Base-by-base conservation (phyloP, 2,113 vertebrate species). In the Reinhardtius hippoglossoides region DNA sequence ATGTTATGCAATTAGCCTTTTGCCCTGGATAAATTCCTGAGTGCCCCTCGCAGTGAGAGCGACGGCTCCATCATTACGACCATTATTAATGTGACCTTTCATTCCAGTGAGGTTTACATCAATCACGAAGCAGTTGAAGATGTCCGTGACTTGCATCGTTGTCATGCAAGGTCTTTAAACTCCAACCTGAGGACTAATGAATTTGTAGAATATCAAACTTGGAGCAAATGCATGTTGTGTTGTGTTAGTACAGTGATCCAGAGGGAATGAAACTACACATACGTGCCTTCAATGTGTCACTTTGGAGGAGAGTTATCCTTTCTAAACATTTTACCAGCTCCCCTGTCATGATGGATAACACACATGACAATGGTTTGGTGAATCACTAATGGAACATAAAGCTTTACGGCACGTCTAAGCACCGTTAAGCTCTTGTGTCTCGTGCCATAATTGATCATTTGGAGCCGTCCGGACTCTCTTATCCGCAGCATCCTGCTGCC, bases 81-180 rank as follows among this genome's bases (percentile, higher is more conserved):
- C 9, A 61, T 86, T 84, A 84, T 70, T 58, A 75, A 88, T 73
- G 62, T 72, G 70, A 80, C 81, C 67, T 84, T 89, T 80, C 70
- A 62, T 60, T 69, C 54, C 16, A 6, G 16, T 80, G 71, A 84
- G 57, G n/a, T 70, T 75, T 68, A 52, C 71, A 79, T 83, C 56
- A 62, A 74, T 85, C 83, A 84, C 63, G 66, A 8, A 23, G 37
- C 52, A 26, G 27, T 24, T 35, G 20, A 60, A 56, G 44, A 73
- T 61, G 27, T 24, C 14, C 12, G 44, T 69, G 78, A 72, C 46
- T 55, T 31, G 50, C 24, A 69, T 60, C 58, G 15, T 69, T 65
- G 9, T n/a, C 50, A 44, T 12, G 7, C 23, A 55, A 55, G 9
- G 9, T 42, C 40, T 42, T 42, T 31, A 31, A 42, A 42, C 40